Percentiles rank a stretch among this genome's conserved stretches.
Conservation (phyloP, 1,140 invertebrate genomes). For the Triops longicaudatus region DNA sequence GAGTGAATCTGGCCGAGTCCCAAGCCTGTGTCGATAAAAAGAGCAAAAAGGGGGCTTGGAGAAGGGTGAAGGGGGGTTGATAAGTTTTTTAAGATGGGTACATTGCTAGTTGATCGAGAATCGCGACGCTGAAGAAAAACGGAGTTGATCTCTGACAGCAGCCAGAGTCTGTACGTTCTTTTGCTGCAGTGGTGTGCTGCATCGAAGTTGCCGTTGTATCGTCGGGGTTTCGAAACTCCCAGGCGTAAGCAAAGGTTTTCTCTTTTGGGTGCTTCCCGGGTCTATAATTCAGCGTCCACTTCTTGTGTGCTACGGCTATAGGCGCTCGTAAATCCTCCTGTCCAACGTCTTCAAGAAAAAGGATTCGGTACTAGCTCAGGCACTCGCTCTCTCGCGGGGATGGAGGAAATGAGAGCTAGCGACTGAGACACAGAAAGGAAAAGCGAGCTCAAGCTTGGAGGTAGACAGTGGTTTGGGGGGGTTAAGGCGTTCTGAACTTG, state of each 20-base stretch:
- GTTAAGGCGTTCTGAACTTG: too few species aligned
- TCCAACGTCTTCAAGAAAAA: not conserved
- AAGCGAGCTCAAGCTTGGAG: not conserved
- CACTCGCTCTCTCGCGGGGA: not conserved
- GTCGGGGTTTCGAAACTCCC: not conserved
- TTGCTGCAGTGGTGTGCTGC: not conserved
- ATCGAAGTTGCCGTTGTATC: not conserved
- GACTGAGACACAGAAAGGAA: not conserved
- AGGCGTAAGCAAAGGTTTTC: not conserved
- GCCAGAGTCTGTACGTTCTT: not conserved
- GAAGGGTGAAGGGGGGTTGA: not conserved
- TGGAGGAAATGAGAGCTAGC: not conserved
- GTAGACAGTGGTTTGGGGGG: too few species aligned
- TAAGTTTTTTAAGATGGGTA: not conserved
- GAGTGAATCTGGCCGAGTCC: not conserved
- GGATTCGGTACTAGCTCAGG: not conserved
- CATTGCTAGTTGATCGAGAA: not conserved
- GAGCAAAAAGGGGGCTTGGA: not conserved
- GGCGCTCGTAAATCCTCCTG: constrained; percentile 4
- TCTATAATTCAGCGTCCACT: constrained; percentile 1
- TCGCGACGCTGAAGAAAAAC: not conserved
- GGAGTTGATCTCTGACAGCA: not conserved
- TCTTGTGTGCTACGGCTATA: not conserved
- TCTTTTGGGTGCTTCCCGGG: not conserved
- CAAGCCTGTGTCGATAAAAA: not conserved